These are phyloP conservation scores for Hirtodrosophila duncani DNA, from an alignment of 2,888 invertebrate species.

Conservation along the genomic window DNA sequence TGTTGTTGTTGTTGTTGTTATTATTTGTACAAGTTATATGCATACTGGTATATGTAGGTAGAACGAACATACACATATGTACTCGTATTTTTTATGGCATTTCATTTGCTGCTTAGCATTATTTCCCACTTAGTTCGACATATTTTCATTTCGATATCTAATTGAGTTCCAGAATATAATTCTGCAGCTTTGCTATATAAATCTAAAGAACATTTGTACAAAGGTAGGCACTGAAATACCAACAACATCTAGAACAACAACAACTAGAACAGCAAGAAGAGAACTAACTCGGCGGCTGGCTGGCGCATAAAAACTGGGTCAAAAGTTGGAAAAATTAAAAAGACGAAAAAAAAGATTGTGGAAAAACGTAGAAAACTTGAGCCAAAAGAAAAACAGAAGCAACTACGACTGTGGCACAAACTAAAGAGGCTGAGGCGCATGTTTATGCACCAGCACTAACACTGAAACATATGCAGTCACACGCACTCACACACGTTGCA, in stretches of 20 bases:
- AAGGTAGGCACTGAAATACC: background rate
- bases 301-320: conserved; percentile 59
- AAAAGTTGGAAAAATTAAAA: conserved; percentile 72
- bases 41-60: conserved; percentile 10
- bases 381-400: conserved; percentile 29
- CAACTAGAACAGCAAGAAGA: conserved; percentile 10
- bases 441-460: conserved; percentile 43
- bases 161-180: too few relatives aligned
- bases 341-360: conserved; percentile 45
- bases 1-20: conserved; percentile 8
- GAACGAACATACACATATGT: conserved; percentile 14
- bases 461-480: conserved; percentile 7
- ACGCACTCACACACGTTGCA: conserved; percentile 2
- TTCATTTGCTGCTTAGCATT: conserved; percentile 24
- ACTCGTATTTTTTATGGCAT: conserved; percentile 32
- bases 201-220: too few relatives aligned
- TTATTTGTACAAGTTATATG: conserved; percentile 25
- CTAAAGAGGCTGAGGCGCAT: conserved; percentile 24
- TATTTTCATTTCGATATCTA: too few relatives aligned
- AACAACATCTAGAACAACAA: background rate
- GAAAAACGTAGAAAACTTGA: conserved; percentile 64
- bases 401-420: conserved; percentile 3
- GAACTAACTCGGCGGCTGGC: conserved; percentile 27
- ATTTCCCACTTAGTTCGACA: too few relatives aligned
- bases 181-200: too few relatives aligned